Percentiles rank a stretch among this genome's conserved stretches.
Evolutionary conservation across 2,888 invertebrate species (phyloP).

Genomic region (Theretra japonica): DNA sequence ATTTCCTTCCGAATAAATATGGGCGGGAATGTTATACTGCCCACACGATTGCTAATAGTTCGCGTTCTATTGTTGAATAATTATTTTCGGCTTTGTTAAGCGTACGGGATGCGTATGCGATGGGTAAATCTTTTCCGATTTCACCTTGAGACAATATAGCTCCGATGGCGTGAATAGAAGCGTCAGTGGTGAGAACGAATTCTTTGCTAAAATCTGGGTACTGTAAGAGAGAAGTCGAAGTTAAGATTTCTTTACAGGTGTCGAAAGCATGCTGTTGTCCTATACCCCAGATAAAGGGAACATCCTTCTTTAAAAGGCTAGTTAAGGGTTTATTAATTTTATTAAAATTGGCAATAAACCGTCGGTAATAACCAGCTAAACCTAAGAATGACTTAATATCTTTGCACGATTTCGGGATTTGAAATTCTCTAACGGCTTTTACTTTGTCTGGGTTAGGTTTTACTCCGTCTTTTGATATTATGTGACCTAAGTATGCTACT

Average conservation of each 20-base stretch:
- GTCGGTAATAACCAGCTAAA: slow-evolving; percentile 45
- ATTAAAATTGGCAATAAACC: slow-evolving; percentile 48
- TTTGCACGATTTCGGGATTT: slow-evolving; percentile 43
- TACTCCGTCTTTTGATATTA: slow-evolving; percentile 54
- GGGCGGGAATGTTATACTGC: slow-evolving; percentile 47
- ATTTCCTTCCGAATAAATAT: slow-evolving; percentile 53
- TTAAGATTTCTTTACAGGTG: slow-evolving; percentile 39
- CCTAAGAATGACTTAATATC: slow-evolving; percentile 47
- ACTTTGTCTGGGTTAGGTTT: slow-evolving; percentile 50
- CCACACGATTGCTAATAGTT: slow-evolving; percentile 53
- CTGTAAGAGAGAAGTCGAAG: slow-evolving; percentile 49
- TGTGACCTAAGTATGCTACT: slow-evolving; percentile 60
- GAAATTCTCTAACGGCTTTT: slow-evolving; percentile 41
- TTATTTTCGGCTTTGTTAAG: slow-evolving; percentile 44
- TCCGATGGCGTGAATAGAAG: slow-evolving; percentile 48
- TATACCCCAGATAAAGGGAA: slow-evolving; percentile 37
- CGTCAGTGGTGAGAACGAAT: slow-evolving; percentile 47
- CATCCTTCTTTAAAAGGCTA: slow-evolving; percentile 39
- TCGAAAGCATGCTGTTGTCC: too few species aligned
- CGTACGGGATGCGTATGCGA: slow-evolving; percentile 41
- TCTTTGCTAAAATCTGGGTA: slow-evolving; percentile 53
- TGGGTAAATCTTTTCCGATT: slow-evolving; percentile 37
- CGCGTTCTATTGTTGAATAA: slow-evolving; percentile 49
- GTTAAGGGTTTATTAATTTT: slow-evolving; percentile 41
- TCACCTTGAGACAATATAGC: slow-evolving; percentile 43